Conservation (phyloP, 1,140 invertebrate species). For the Listronotus oregonensis region DNA sequence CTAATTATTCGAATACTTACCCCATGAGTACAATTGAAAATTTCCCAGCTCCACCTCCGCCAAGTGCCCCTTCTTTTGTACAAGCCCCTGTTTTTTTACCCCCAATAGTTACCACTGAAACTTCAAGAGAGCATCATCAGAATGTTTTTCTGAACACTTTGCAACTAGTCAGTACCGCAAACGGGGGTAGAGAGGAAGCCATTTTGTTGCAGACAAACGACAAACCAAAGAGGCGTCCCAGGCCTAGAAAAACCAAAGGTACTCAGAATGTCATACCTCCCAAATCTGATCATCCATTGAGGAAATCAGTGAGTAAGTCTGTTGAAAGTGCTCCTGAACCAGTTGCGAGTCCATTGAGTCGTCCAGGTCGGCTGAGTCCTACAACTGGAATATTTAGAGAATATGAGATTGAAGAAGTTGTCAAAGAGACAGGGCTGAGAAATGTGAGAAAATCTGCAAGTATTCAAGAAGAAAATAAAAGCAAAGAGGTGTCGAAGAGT, state of each 20-base stretch:
- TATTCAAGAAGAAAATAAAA: neutral
- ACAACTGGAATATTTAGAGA: too few relatives aligned
- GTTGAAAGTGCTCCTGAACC: too few relatives aligned
- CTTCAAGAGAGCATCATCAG: neutral
- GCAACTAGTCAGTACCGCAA: neutral
- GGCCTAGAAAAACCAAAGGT: too few relatives aligned
- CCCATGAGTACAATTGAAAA: too few relatives aligned
- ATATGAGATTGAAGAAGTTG: too few relatives aligned
- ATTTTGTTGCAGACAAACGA: neutral
- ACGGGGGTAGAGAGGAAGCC: neutral
- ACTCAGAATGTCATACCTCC: too few relatives aligned
- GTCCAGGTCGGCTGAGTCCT: too few relatives aligned
- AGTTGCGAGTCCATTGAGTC: too few relatives aligned
- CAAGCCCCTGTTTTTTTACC: neutral
- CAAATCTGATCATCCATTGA: too few relatives aligned
- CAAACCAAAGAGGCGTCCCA: neutral
- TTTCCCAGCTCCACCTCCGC: too few relatives aligned
- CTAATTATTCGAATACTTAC: too few relatives aligned
- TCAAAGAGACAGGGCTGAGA: neutral
- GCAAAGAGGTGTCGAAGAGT: neutral
- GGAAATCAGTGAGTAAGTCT: too few relatives aligned
- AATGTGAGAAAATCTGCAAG: neutral
- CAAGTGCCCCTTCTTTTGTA: neutral
- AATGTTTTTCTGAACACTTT: neutral
- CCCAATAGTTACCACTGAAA: neutral